These are phyloP conservation scores for Monochamus alternatus DNA, from an alignment of 2,888 invertebrate genomes.

Conservation along the genomic window DNA sequence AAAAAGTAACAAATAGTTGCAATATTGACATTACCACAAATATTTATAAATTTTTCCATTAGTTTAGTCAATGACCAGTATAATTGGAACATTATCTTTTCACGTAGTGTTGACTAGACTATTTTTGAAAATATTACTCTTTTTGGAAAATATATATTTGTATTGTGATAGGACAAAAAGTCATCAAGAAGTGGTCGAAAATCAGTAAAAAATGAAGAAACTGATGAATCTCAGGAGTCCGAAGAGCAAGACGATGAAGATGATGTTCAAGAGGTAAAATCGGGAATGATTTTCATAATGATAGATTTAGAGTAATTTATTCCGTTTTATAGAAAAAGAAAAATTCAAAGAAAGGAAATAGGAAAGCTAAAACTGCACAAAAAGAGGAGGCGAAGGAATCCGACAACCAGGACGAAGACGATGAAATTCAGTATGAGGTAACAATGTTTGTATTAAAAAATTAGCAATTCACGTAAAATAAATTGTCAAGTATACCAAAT, in stretches of 20 bases:
- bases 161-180: constrained; percentile 22
- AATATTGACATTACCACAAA: too few relatives aligned
- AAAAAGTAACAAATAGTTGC: too few relatives aligned
- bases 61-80: too few relatives aligned
- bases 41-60: too few relatives aligned
- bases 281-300: background rate
- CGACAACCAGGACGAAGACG: constrained; percentile 61
- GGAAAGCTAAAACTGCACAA: constrained; percentile 8
- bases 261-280: constrained; percentile 39
- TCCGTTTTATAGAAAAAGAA: constrained; percentile 44
- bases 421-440: constrained; percentile 72
- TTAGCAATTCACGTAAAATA: background rate
- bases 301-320: too few relatives aligned
- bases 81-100: too few relatives aligned
- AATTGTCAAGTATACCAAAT: too few relatives aligned
- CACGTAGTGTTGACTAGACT: too few relatives aligned
- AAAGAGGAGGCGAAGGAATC: constrained; percentile 61
- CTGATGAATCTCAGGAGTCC: constrained; percentile 53
- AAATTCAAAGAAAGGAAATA: constrained; percentile 30
- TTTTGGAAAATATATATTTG: too few relatives aligned
- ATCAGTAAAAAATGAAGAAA: constrained; percentile 59
- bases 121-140: too few relatives aligned
- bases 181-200: constrained; percentile 41
- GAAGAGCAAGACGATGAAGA: constrained; percentile 50
- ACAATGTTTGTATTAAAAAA: constrained; percentile 17